Conservation (phyloP, 2,113 vertebrate species). For the Brachionichthys hirsutus region DNA sequence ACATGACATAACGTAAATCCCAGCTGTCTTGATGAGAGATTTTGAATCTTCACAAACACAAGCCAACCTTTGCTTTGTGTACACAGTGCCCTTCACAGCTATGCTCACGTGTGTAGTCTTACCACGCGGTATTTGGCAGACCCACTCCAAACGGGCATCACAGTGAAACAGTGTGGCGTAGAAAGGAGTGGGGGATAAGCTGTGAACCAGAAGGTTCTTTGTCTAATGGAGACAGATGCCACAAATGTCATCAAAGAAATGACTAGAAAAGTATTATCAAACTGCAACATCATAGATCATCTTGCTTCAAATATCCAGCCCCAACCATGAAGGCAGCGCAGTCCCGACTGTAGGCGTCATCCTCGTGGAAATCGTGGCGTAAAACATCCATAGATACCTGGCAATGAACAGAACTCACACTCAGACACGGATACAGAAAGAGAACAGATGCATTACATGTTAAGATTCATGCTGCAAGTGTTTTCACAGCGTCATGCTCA, state of each 20-base stretch:
- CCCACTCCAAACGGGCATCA: conserved; percentile 88
- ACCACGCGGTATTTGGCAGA: conserved; percentile 94
- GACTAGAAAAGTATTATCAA: no score
- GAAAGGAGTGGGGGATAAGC: conserved; percentile 58
- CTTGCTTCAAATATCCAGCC: background rate
- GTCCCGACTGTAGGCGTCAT: conserved; percentile 85
- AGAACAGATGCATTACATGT: background rate
- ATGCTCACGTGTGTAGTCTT: conserved; percentile 30
- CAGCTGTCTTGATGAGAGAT: background rate
- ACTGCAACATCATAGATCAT: background rate
- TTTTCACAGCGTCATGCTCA: conserved; percentile 71
- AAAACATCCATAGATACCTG: conserved; percentile 82
- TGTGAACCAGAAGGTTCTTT: conserved; percentile 29
- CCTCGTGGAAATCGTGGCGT: conserved; percentile 81
- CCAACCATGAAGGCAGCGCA: conserved; percentile 93
- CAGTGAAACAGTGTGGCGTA: conserved; percentile 88
- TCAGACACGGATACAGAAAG: background rate
- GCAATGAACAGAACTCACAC: background rate
- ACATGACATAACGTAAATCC: no score
- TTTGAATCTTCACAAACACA: background rate
- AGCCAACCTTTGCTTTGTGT: background rate
- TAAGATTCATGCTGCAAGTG: background rate
- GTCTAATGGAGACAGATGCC: conserved; percentile 59
- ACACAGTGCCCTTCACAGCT: background rate
- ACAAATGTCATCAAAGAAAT: background rate